Base-by-base conservation (phyloP, 1,140 invertebrate genomes). In the Caerostris darwini region DNA sequence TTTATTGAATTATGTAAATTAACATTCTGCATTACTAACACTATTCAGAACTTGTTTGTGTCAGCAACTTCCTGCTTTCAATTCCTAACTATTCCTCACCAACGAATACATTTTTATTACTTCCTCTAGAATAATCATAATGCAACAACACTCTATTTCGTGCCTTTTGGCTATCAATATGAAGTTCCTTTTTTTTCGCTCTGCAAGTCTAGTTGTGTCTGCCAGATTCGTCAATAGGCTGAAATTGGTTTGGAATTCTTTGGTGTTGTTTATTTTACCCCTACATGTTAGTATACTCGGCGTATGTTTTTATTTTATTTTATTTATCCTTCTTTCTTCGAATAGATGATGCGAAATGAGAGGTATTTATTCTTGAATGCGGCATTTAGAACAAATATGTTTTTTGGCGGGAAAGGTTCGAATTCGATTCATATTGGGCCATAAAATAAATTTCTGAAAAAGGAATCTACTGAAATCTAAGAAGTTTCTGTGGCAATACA, bases 101-200 rank as follows among this genome's bases (percentile, higher is more conserved):
- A 57, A 3, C 14, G 10, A n/a, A 3, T 14, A n/a, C 14, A 57
- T 83, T 57, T 19, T 83, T 77, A 50, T 5, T 5, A 50, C 50
- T 0, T 53, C 2, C 0, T 10, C 3, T 77, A 77, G 4, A 85
- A 34, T 58, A 34, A 85, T 58, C 57, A 59, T n/a, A 85, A 85
- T 58, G 56, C n/a, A 17, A n/a, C 64, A 8, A 14, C 56, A 59
- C 83, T 85, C 57, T 58, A 81, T 85, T 56, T 85, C 56, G 4
- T 59, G 83, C n/a, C 83, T 59, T 58, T 56, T 57, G 83, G 83
- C 57, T 85, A 85, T 85, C 57, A 58, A 56, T 57, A 85, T 85
- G 19, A 59, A 58, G 57, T 58, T n/a, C 57, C 58, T 53, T 53
- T 34, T 34, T 50, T 59, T 85, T 5, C 54, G 34, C 57, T 5